A percentile compares a stretch with the other conserved stretches of the same genome.
phyloP scores from a whole-genome alignment of 2,113 vertebrate genomes.

The Monopterus albus region DNA sequence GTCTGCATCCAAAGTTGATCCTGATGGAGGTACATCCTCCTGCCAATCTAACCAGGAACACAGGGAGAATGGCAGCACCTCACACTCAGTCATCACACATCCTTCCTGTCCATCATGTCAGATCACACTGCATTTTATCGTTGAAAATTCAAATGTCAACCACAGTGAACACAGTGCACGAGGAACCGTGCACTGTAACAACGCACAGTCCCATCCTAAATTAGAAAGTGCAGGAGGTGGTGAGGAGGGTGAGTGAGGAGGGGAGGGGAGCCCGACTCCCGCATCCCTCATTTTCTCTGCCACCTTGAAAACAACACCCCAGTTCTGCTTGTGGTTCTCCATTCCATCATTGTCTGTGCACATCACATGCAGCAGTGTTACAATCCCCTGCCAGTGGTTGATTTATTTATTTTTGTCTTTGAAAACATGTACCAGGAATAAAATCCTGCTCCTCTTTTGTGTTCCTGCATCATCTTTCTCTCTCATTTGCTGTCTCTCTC shows the following conservation, averaged over 20 bases:
- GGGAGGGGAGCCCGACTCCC: constrained; percentile 33
- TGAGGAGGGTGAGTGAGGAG: neutral
- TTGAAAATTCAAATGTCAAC: constrained; percentile 49
- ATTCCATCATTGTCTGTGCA: constrained; percentile 71
- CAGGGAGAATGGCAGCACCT: constrained; percentile 23
- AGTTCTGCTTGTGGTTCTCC: constrained; percentile 56
- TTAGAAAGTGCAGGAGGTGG: constrained; percentile 37
- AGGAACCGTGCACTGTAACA: constrained; percentile 54
- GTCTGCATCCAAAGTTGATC: constrained; percentile 39
- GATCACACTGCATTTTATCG: constrained; percentile 50
- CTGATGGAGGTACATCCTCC: constrained; percentile 27
- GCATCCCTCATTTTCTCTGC: constrained; percentile 71
- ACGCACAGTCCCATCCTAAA: too few species aligned
- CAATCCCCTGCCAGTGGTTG: constrained; percentile 32
- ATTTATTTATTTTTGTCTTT: constrained; percentile 22
- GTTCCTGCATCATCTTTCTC: constrained; percentile 43
- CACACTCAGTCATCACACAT: constrained; percentile 4
- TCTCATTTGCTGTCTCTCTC: constrained; percentile 28
- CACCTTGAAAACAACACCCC: constrained; percentile 80
- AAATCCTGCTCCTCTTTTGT: constrained; percentile 61
- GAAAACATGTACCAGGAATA: constrained; percentile 23
- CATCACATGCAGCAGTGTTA: constrained; percentile 38
- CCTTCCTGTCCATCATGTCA: constrained; percentile 22
- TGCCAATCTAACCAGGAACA: constrained; percentile 9
- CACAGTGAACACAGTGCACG: constrained; percentile 57